phyloP scores from a whole-genome alignment of 2,888 invertebrate species.

The Druceiella hillmani region DNA sequence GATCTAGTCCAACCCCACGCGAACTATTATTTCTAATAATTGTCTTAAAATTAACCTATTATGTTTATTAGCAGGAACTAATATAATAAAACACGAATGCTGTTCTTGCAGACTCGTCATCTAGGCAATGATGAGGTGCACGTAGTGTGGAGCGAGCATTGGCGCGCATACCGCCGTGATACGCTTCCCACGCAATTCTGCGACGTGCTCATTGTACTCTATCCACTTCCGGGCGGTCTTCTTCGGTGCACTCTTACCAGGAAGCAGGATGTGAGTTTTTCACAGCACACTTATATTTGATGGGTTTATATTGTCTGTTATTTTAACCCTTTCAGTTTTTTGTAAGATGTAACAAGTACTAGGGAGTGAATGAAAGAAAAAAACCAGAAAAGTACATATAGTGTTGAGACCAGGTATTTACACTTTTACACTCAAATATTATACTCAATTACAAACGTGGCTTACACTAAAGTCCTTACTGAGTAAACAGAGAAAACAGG shows the following conservation, averaged over 20 bases:
- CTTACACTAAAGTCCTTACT: too few relatives aligned
- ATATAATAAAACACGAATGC: too few relatives aligned
- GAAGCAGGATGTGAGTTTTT: conserved; percentile 68
- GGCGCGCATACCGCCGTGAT: conserved; percentile 89
- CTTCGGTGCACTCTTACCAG: conserved; percentile 84
- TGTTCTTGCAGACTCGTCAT: conserved; percentile 71
- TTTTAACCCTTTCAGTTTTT: neutral
- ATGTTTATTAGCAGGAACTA: too few relatives aligned
- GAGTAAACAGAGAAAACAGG: too few relatives aligned
- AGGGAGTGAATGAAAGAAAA: neutral
- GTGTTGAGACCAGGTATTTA: too few relatives aligned
- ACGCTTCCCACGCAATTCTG: conserved; percentile 99
- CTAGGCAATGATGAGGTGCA: conserved; percentile 98
- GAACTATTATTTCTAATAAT: too few relatives aligned
- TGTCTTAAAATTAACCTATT: too few relatives aligned
- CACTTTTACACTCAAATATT: too few relatives aligned
- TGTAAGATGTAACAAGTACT: neutral
- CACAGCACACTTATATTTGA: neutral
- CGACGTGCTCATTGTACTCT: conserved; percentile 94
- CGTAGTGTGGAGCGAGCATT: conserved; percentile 98
- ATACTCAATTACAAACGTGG: too few relatives aligned
- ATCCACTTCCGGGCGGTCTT: conserved; percentile 83
- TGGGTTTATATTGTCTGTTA: conserved; percentile 4
- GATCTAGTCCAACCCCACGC: too few relatives aligned
- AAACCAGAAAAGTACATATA: too few relatives aligned